phyloP scores from a whole-genome alignment of 2,888 invertebrate genomes.

The Ectropis crepuscularia region DNA sequence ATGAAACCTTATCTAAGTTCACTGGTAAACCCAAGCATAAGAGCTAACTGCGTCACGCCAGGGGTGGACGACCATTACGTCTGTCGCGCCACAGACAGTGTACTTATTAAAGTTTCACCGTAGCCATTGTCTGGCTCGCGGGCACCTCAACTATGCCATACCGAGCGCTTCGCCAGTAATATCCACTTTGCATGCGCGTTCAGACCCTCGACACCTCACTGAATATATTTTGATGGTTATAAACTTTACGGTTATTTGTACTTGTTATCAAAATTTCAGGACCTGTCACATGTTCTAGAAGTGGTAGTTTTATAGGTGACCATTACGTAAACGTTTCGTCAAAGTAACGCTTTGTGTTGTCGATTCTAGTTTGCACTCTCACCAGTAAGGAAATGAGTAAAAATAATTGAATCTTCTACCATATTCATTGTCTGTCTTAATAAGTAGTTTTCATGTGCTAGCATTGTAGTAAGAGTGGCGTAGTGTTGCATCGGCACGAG shows the following conservation, averaged over 20 bases:
- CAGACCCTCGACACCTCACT: constrained; percentile 42
- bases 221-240: constrained; percentile 46
- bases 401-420: too few species aligned
- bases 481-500: constrained; percentile 66
- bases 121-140: constrained; percentile 50
- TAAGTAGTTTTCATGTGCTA: constrained; percentile 32
- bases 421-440: background rate
- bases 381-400: too few species aligned
- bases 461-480: constrained; percentile 37
- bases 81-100: constrained; percentile 37
- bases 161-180: constrained; percentile 58
- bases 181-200: constrained; percentile 56
- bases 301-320: background rate
- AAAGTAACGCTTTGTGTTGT: too few species aligned
- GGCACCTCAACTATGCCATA: constrained; percentile 51
- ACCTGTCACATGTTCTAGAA: background rate
- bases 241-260: constrained; percentile 23
- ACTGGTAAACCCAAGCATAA: constrained; percentile 15
- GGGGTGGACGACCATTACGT: constrained; percentile 25
- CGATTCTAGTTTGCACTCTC: too few species aligned
- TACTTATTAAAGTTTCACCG: constrained; percentile 72
- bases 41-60: constrained; percentile 24
- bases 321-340: too few species aligned
- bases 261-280: constrained; percentile 20
- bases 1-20: constrained; percentile 10